Evolutionary conservation across 2,113 vertebrate species (phyloP).

Genomic region (Desmodus rotundus): DNA sequence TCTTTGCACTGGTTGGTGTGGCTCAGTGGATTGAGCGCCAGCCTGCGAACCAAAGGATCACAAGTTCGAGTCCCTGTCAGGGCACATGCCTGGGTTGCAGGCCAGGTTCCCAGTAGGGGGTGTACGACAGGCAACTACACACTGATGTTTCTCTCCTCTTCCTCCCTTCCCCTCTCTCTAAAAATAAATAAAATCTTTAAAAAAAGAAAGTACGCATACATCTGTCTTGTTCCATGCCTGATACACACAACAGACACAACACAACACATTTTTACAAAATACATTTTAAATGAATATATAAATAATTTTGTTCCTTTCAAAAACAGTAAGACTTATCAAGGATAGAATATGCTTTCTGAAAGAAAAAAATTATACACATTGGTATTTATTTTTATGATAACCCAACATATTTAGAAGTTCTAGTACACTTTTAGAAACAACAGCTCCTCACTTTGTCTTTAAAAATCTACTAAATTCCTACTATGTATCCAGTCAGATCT

Average conservation of each 20-base stretch:
- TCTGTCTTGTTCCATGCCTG: background rate
- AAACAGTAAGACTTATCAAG: background rate
- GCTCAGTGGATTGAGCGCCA: too few relatives aligned
- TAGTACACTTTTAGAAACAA: slow-evolving; percentile 12
- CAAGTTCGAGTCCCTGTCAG: too few relatives aligned
- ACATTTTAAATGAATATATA: background rate
- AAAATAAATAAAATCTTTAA: too few relatives aligned
- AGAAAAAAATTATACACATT: background rate
- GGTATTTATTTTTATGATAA: background rate
- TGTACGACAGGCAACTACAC: too few relatives aligned
- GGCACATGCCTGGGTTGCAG: too few relatives aligned
- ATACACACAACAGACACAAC: background rate
- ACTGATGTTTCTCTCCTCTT: too few relatives aligned
- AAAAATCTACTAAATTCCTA: background rate
- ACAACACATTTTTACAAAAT: background rate
- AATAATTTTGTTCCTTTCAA: slow-evolving; percentile 18
- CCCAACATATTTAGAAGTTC: background rate
- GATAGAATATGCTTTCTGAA: background rate
- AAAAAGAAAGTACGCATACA: background rate
- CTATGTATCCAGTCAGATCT: background rate
- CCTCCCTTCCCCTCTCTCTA: too few relatives aligned
- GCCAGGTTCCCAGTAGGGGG: too few relatives aligned
- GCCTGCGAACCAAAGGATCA: too few relatives aligned
- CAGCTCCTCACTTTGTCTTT: background rate
- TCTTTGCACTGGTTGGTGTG: too few relatives aligned